Evolutionary conservation across 2,888 invertebrate genomes (phyloP), one percentile per base, ranked within the genome.

Genomic region (Mythimna vitellina): DNA sequence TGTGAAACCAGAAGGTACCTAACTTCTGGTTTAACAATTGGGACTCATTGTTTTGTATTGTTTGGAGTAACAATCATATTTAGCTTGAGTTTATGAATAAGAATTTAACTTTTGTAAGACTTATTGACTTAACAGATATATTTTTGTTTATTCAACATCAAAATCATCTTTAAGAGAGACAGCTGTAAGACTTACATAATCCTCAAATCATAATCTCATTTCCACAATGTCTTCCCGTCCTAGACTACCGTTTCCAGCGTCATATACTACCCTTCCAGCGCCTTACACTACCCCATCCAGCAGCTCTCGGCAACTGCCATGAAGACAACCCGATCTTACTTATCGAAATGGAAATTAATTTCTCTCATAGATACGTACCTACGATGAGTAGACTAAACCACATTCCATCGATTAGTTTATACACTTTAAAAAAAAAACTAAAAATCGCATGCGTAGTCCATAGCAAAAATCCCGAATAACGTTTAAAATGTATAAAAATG

Each of bases 401-500:
- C 14, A 22, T 38, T 22, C 22, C 46, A 62, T 57, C n/a, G 42
- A 57, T 32, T 42, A 60, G 8, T 54, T 61, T n/a, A 62, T 35
- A 32, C 12, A 56, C 51, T 77, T 32, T 35, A 35, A 14, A 56
- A 54, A 64, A 42, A 57, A 61, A 6, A 65, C 60, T 60, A 25
- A 51, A 67, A 70, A 67, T 54, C 49, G 49, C 63, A 46, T 2
- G 56, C 54, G 51, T 73, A 61, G 32, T 78, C 22, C 25, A 67
- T 56, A 54, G n/a, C 29, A 65, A 70, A 76, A 38, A 60, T 32
- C 42, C 35, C 35, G 70, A 73, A 80, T 72, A 65, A 46, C 56
- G 35, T 68, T 70, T 69, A 73, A 73, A 68, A 70, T 65, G n/a
- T 64, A 72, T 64, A 69, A 76, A 81, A 83, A 82, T 82, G 49